These are phyloP conservation scores for Lasioglossum lativentre DNA, from an alignment of 2,888 invertebrate genomes.

Conservation along the genomic window DNA sequence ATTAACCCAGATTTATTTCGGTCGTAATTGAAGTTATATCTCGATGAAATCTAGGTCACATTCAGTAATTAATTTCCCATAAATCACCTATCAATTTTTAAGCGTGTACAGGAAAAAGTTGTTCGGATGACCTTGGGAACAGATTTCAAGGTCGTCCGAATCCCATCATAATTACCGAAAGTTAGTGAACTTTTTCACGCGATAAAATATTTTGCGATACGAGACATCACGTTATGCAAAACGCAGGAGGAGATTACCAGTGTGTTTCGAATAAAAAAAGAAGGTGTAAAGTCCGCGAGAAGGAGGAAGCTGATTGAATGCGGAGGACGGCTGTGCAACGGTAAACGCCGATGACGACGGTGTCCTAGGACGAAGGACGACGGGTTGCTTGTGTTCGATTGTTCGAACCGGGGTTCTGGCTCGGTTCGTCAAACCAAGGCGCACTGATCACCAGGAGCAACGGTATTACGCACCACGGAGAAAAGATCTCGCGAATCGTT, in stretches of 20 bases:
- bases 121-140: neutral
- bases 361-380: conserved; percentile 65
- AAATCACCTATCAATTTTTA: neutral
- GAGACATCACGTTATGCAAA: neutral
- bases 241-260: neutral
- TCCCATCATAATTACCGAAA: neutral
- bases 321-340: conserved; percentile 60
- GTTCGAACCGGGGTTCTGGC: conserved; percentile 11
- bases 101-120: neutral
- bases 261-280: neutral
- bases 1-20: neutral
- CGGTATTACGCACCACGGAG: conserved; percentile 61
- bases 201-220: neutral
- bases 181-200: neutral
- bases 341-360: conserved; percentile 59
- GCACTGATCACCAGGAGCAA: conserved; percentile 46
- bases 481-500: conserved; percentile 16
- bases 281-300: neutral
- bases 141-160: neutral
- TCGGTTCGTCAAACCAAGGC: conserved; percentile 37
- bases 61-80: neutral
- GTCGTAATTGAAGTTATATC: neutral
- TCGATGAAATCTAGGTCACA: neutral
- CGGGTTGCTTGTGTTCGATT: conserved; percentile 49
- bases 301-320: conserved; percentile 45